Evolutionary conservation across 2,113 vertebrate genomes (phyloP).

Genomic region (Barnardius zonarius): DNA sequence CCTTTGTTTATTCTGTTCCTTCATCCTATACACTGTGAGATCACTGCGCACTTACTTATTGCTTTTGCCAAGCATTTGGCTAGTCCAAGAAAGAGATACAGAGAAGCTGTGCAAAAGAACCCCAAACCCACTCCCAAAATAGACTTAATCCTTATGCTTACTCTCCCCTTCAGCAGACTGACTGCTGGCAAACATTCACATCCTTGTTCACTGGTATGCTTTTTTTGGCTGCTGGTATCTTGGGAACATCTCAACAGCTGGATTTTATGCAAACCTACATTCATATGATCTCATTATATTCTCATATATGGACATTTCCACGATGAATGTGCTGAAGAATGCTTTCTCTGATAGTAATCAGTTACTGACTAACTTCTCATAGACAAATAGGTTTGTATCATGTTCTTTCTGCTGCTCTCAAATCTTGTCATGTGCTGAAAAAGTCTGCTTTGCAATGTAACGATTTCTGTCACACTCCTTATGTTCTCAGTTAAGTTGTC

Average conservation of each 20-base stretch:
- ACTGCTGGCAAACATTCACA: slow-evolving; percentile 22
- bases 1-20: background rate
- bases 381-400: background rate
- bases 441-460: background rate
- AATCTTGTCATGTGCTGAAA: background rate
- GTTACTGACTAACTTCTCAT: background rate
- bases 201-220: slow-evolving; percentile 12
- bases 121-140: background rate
- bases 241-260: slow-evolving; percentile 54
- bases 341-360: slow-evolving; percentile 8
- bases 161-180: slow-evolving; percentile 7
- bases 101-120: background rate
- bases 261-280: slow-evolving; percentile 33
- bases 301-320: slow-evolving; percentile 38
- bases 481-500: background rate
- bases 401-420: background rate
- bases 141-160: slow-evolving; percentile 10
- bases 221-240: slow-evolving; percentile 28
- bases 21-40: background rate
- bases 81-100: background rate
- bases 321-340: slow-evolving; percentile 10
- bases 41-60: background rate
- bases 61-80: background rate
- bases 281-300: slow-evolving; percentile 39
- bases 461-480: background rate